These are phyloP conservation scores for Unio pictorum DNA, from an alignment of 2,888 invertebrate species.

Conservation along the genomic window DNA sequence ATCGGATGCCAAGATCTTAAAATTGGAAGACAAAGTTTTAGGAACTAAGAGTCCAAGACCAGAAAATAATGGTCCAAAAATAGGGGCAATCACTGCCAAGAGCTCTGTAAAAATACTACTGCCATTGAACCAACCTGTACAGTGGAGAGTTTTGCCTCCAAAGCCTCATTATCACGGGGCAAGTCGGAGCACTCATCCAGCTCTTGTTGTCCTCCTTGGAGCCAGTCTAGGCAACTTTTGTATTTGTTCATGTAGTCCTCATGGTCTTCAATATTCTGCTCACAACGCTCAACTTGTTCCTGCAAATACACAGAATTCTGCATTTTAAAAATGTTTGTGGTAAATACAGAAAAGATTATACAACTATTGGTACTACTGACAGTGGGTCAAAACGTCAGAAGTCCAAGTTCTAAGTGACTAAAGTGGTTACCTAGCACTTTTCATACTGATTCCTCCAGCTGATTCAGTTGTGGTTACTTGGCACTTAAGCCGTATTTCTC, in stretches of 20 bases:
- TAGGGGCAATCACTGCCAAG: not conserved
- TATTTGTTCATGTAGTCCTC: conserved; percentile 83
- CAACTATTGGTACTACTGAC: no score
- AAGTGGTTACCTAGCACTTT: no score
- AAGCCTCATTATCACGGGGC: conserved; percentile 86
- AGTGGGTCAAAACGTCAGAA: no score
- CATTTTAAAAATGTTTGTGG: no score
- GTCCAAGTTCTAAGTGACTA: no score
- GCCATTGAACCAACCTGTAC: conserved; percentile 49
- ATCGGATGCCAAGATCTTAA: not conserved
- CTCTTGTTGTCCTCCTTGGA: conserved; percentile 82
- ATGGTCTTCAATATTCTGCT: conserved; percentile 89
- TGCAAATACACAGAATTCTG: conserved; percentile 42
- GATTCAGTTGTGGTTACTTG: no score
- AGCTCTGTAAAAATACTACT: not conserved
- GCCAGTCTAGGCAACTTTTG: conserved; percentile 81
- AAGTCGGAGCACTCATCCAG: conserved; percentile 82
- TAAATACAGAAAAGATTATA: no score
- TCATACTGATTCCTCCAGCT: no score
- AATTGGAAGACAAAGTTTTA: not conserved
- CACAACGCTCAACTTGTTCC: conserved; percentile 87
- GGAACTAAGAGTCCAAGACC: not conserved
- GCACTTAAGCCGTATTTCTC: no score
- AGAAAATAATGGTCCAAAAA: not conserved
- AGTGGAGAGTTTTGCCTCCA: conserved; percentile 72